Evolutionary conservation across 2,888 invertebrate species (phyloP), one percentile per base, ranked within the genome.

Genomic region (Rhamphomyia laevipes): DNA sequence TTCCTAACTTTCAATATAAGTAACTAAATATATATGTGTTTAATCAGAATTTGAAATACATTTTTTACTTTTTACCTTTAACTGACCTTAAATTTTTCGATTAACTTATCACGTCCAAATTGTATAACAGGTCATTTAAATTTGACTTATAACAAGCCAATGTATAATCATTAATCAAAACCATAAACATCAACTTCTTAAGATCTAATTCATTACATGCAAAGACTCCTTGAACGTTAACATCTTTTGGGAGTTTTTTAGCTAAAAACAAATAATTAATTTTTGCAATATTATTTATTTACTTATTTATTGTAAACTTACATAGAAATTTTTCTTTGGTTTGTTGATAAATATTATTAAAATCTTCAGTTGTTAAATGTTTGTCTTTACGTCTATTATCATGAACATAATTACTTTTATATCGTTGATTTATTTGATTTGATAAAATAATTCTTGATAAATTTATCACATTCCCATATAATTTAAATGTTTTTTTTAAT

Each of bases 111-210:
- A 56, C 87, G 79, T 1, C 93, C 54, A 95, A 76, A 65, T 90
- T 86, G 67, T 95, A 97, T 16, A 97, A 78, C 43, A 96, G 75
- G 64, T 84, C 82, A 65, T 95, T 91, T 65, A 97, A 74, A 17
- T 85, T 80, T 11, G 88, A 86, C 63, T 90, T 93, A 68, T 97
- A 97, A 60, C 91, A 89, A 1, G 96, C 96, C 60, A 97, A 70
- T 0, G 97, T 97, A 70, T 97, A 97, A 70, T 97, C 97, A 74
- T 97, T n/a, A 97, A 72, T 97, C 97, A 74, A 97, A 97, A 40
- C 97, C 92, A 74, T 94, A 95, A 1, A 95, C 91, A 62, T 88
- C 81, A 38, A 97, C 89, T 70, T 93, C 88, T 55, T 78, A 47
- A 97, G 73, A 68, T 94, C 87, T 50, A 96, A 74, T 65, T 96